Evolutionary conservation across 1,140 invertebrate genomes (phyloP), one percentile per base, ranked within the genome.

Genomic region (Nixonia krombeini): DNA sequence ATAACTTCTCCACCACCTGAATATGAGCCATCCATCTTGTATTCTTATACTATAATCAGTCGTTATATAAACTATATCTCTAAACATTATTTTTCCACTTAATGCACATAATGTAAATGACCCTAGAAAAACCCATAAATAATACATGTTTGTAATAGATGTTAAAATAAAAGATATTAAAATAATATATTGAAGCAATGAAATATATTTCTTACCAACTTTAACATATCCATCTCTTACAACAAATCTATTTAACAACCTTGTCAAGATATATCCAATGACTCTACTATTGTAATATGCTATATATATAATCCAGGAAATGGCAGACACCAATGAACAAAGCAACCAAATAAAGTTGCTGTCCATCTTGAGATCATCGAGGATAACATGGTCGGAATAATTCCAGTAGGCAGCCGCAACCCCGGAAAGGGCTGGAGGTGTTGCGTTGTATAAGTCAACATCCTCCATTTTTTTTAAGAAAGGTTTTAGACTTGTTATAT

Each of bases 11-110:
- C 96, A 99, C 94, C 96, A 99, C 57, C 96, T 88, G 86, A 99
- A 98, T 86, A 98, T 97, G 44, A 97, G 87, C 89, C 96, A 99
- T 4, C 97, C 98, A 89, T 99, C 97, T 86, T 99, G 96, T 59
- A 98, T 90, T 70, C 96, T 88, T 28, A 98, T 80, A 25, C 94
- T 94, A 82, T 94, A 98, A 86, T 99, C 97, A 85, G 96, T 93
- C 38, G 94, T 97, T 29, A 98, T 94, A 72, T 95, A 97, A 41
- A 95, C 91, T 75, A 99, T 90, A 87, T 99, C 96, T 66, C 96
- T 88, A 86, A 99, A 98, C 97, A 99, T 99, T 29, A 99, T 93
- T 87, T 99, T 99, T 1, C 98, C 98, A 64, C 96, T 96, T 61
- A 99, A 86, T 17, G 96, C 94, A 85, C 96, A 96, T 26, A 98